phyloP scores from a whole-genome alignment of 2,797 vertebrate species.

The Ctenopoma kingsleyae region DNA sequence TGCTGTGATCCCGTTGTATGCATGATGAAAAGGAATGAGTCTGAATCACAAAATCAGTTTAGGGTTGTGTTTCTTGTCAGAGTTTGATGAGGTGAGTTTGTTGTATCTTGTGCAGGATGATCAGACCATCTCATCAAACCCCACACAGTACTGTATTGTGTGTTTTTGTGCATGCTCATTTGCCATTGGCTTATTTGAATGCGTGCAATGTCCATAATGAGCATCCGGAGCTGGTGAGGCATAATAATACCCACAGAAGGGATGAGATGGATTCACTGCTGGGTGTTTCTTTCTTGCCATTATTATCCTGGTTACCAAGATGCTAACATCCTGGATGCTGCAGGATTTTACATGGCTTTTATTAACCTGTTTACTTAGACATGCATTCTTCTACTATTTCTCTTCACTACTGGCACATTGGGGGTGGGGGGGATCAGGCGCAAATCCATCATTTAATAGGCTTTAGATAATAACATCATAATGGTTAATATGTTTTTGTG shows the following conservation, averaged over 20 bases:
- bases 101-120: slow-evolving; percentile 55
- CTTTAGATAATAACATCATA: slow-evolving; percentile 64
- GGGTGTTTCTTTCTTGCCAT: slow-evolving; percentile 67
- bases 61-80: slow-evolving; percentile 43
- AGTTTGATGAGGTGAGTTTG: slow-evolving; percentile 60
- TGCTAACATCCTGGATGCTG: slow-evolving; percentile 62
- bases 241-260: slow-evolving; percentile 71
- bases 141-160: slow-evolving; percentile 52
- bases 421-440: slow-evolving; percentile 21
- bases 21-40: slow-evolving; percentile 44
- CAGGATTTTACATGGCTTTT: slow-evolving; percentile 68
- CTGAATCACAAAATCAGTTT: slow-evolving; percentile 54
- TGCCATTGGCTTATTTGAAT: slow-evolving; percentile 72
- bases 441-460: slow-evolving; percentile 65
- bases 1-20: slow-evolving; percentile 34
- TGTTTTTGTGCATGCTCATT: slow-evolving; percentile 60
- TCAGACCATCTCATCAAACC: slow-evolving; percentile 45
- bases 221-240: slow-evolving; percentile 67
- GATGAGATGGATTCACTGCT: slow-evolving; percentile 71
- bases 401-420: slow-evolving; percentile 37
- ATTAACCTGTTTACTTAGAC: slow-evolving; percentile 73
- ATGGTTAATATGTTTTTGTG: slow-evolving; percentile 60
- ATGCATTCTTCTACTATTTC: slow-evolving; percentile 54
- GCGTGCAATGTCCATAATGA: slow-evolving; percentile 73
- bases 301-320: slow-evolving; percentile 72